phyloP scores from a whole-genome alignment of 2,113 vertebrate species.

The Periophthalmus modestus region DNA sequence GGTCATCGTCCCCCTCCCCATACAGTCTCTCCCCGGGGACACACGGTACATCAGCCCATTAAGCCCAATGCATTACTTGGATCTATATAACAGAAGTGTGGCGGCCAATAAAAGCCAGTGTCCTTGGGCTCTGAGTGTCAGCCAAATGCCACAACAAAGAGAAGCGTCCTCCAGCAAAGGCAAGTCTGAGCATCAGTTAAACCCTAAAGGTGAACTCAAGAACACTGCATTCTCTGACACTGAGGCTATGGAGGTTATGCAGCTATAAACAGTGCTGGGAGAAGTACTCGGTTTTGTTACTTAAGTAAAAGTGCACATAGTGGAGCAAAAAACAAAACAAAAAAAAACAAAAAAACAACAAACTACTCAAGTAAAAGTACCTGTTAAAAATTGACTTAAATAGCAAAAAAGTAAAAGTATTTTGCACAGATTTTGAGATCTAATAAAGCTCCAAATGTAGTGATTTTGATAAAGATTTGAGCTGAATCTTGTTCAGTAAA shows the following conservation, averaged over 20 bases:
- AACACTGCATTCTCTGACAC: not conserved
- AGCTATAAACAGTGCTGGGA: not conserved
- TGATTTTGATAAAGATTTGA: too few species aligned
- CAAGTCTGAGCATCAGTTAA: slow-evolving; percentile 9
- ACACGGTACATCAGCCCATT: slow-evolving; percentile 14
- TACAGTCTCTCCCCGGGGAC: slow-evolving; percentile 3
- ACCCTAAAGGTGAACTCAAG: not conserved
- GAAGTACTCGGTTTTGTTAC: too few species aligned
- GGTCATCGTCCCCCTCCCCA: not conserved
- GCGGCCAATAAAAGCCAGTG: slow-evolving; percentile 5
- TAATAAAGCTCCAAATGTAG: too few species aligned
- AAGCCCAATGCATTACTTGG: slow-evolving; percentile 11
- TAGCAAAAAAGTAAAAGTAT: too few species aligned
- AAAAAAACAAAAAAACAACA: too few species aligned
- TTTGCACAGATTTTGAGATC: too few species aligned
- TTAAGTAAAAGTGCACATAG: too few species aligned
- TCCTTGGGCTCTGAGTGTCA: slow-evolving; percentile 11
- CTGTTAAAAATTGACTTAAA: too few species aligned
- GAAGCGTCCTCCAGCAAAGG: slow-evolving; percentile 6
- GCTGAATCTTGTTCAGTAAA: too few species aligned
- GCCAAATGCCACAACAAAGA: slow-evolving; percentile 13
- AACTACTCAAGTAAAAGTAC: too few species aligned
- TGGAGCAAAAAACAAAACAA: too few species aligned
- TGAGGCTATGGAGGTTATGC: not conserved
- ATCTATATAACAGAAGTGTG: slow-evolving; percentile 14